Conservation (phyloP, 2,113 vertebrate genomes). For the Tachuris rubrigastra region DNA sequence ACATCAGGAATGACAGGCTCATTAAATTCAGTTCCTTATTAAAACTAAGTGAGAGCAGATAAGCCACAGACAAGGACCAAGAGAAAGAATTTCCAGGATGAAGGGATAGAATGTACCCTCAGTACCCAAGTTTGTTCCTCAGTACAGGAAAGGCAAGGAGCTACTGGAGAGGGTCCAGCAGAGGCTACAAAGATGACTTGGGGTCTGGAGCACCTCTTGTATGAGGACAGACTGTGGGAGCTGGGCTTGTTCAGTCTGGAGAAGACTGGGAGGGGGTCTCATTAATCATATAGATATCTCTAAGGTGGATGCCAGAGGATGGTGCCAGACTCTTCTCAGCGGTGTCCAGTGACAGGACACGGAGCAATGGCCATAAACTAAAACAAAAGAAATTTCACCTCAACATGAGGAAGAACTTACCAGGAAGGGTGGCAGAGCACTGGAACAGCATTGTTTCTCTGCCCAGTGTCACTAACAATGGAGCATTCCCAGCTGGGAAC, state of each 20-base stretch:
- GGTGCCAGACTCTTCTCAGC: background rate
- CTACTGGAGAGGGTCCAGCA: background rate
- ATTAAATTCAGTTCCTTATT: accelerated
- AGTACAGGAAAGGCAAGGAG: background rate
- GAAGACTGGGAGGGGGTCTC: background rate
- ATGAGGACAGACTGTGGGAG: too few species aligned
- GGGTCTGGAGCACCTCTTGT: background rate
- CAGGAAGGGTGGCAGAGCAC: background rate
- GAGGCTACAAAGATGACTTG: background rate
- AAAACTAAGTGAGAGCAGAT: background rate
- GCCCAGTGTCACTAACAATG: accelerated
- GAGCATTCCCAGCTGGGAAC: background rate
- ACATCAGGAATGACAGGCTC: background rate
- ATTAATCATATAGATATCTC: background rate
- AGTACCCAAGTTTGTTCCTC: background rate
- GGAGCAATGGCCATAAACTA: background rate
- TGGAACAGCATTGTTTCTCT: background rate
- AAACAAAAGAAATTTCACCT: background rate
- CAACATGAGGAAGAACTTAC: background rate
- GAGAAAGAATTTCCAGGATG: background rate
- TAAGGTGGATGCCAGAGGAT: background rate
- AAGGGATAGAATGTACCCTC: background rate
- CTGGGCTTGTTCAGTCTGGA: background rate
- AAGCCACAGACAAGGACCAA: background rate
- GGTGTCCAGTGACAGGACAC: background rate